phyloP scores from a whole-genome alignment of 2,113 vertebrate species.

The Rhombomys opimus region DNA sequence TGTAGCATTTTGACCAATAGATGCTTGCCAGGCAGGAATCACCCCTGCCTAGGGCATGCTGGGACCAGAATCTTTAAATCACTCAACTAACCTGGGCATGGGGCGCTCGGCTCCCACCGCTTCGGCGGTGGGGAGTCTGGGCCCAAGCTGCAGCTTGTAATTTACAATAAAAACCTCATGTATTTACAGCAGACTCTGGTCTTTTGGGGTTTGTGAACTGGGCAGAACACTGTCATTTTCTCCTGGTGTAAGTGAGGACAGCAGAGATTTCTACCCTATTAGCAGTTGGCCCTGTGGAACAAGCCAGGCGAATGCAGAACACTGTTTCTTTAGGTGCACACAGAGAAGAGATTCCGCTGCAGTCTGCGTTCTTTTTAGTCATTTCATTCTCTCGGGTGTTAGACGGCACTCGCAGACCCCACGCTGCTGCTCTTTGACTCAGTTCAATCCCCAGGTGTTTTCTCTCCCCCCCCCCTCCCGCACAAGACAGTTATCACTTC shows the following conservation, averaged over 20 bases:
- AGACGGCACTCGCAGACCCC: neutral
- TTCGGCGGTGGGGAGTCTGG: no score
- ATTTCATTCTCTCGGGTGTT: neutral
- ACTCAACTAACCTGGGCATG: no score
- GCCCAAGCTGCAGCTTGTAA: no score
- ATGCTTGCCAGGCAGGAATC: no score
- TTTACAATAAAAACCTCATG: no score
- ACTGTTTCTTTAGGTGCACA: neutral
- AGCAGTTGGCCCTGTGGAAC: neutral
- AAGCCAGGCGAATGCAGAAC: neutral
- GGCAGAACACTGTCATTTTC: neutral
- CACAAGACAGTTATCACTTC: neutral
- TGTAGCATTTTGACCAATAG: no score
- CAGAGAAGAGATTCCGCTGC: neutral
- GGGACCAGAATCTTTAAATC: no score
- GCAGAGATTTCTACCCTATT: neutral
- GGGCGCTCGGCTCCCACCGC: no score
- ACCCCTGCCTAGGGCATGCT: no score
- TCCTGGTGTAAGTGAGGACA: neutral
- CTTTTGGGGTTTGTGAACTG: no score
- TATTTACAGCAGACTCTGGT: no score
- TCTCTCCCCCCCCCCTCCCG: no score
- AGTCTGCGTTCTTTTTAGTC: neutral
- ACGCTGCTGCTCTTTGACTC: neutral
- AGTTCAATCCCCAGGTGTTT: neutral